Base-by-base conservation (phyloP, 1,140 invertebrate species). In the Kradibia gibbosae region DNA sequence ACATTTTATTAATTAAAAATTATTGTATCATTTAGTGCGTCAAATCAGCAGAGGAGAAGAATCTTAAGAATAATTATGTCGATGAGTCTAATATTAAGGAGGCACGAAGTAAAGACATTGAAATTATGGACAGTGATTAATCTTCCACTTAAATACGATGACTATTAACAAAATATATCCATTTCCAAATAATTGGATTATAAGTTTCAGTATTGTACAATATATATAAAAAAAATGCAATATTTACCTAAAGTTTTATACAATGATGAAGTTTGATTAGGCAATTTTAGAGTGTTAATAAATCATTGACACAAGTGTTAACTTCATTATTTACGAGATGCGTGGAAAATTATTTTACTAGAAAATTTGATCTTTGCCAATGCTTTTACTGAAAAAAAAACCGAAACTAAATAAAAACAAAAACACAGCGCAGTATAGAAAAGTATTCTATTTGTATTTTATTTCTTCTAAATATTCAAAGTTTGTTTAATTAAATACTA, bases 41-140 rank as follows among this genome's bases (percentile, higher is more conserved):
- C 57, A 91, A 91, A 80, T 91, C 91, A 74, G 70, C 85, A n/a
- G 90, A 90, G 79, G 91, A 91, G 81, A 91, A 88, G 78, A 91
- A 91, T 82, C 85, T 88, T 76, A 91, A 91, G 60, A 90, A 89
- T 81, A 87, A 86, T 85, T 90, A 89, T 79, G 89, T 91, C 31
- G 91, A 91, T 62, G 91, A 91, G 65, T 91, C 90, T 8, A 88
- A 91, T 50, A 74, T 90, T 62, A 90, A 86, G 53, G 90, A 91
- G 76, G 73, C 74, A n/a, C 78, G 84, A 25, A 83, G 65, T 71
- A 89, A 88, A 84, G 88, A 89, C 36, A 85, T 88, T 50, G 83
- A 84, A 53, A 87, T 87, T 50, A 88, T 91, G 86, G 90, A 91
- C 74, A 91, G 87, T 73, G 90, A 91, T 87, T 91, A 90, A 87